Conservation (phyloP, 1,140 invertebrate genomes). For the Dendroctonus valens region DNA sequence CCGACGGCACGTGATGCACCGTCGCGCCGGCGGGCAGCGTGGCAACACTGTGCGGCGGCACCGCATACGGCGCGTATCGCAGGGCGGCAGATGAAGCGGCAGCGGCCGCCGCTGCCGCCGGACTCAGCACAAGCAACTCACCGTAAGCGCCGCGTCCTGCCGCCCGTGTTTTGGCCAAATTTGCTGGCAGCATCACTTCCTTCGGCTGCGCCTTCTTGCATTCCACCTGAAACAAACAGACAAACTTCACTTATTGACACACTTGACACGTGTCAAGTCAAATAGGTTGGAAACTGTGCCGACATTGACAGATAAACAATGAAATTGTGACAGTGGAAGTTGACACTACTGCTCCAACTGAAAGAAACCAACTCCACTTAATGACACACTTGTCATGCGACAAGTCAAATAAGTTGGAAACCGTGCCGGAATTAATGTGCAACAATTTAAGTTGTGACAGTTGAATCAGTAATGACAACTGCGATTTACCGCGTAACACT, state of each 20-base stretch:
- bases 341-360: too few relatives aligned
- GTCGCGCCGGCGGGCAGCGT: slow-evolving; percentile 50
- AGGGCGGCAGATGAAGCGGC: slow-evolving; percentile 61
- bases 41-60: slow-evolving; percentile 53
- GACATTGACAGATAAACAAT: too few relatives aligned
- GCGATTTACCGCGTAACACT: too few relatives aligned
- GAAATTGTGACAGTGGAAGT: too few relatives aligned
- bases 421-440: too few relatives aligned
- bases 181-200: slow-evolving; percentile 97
- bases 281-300: too few relatives aligned
- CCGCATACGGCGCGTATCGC: slow-evolving; percentile 64
- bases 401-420: too few relatives aligned
- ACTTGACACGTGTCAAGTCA: too few relatives aligned
- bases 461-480: too few relatives aligned
- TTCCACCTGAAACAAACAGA: slow-evolving; percentile 80
- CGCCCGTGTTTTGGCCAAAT: slow-evolving; percentile 88
- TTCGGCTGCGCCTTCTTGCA: slow-evolving; percentile 99
- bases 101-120: slow-evolving; percentile 45
- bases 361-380: too few relatives aligned
- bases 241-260: slow-evolving; percentile 3
- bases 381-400: too few relatives aligned
- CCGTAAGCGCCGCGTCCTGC: slow-evolving; percentile 89
- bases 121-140: slow-evolving; percentile 88
- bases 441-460: too few relatives aligned
- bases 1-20: slow-evolving; percentile 39